Percentiles rank a stretch among this genome's conserved stretches.
Evolutionary conservation across 2,888 invertebrate genomes (phyloP).

Genomic region (Oscheius sp.): DNA sequence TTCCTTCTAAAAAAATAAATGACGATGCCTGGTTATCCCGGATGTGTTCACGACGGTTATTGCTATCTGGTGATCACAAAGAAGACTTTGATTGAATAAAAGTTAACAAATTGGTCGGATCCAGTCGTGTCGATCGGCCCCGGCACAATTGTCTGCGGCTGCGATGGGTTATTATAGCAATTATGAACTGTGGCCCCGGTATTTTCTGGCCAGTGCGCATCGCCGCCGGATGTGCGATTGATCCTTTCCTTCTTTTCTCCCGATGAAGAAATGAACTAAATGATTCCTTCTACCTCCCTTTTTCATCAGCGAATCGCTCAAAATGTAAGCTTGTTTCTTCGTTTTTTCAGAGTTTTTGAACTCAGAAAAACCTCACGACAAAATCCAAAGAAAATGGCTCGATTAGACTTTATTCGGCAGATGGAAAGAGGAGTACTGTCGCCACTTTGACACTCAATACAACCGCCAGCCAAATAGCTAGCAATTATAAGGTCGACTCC

Average conservation of each 20-base stretch:
- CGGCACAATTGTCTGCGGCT: constrained; percentile 9
- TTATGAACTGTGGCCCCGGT: constrained; percentile 28
- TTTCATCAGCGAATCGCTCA: no score
- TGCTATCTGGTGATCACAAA: no score
- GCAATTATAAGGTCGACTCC: constrained; percentile 28
- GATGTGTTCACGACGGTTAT: no score
- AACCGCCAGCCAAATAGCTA: constrained; percentile 17
- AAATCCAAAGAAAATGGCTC: constrained; percentile 13
- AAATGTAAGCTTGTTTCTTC: not conserved
- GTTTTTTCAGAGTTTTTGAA: not conserved
- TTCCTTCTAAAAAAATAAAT: no score
- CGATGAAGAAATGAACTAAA: not conserved
- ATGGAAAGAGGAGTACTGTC: constrained; percentile 43
- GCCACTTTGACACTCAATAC: constrained; percentile 22
- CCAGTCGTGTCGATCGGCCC: no score
- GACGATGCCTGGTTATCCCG: no score
- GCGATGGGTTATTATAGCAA: constrained; percentile 32
- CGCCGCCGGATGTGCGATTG: constrained; percentile 3
- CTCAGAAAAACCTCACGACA: not conserved
- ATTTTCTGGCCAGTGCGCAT: constrained; percentile 15
- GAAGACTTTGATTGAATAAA: no score
- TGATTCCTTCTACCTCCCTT: no score
- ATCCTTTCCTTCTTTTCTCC: not conserved
- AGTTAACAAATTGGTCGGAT: no score
- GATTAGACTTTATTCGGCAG: constrained; percentile 44